Evolutionary conservation across 2,797 vertebrate genomes (phyloP).

Genomic region (Acrocephalus scirpaceus): DNA sequence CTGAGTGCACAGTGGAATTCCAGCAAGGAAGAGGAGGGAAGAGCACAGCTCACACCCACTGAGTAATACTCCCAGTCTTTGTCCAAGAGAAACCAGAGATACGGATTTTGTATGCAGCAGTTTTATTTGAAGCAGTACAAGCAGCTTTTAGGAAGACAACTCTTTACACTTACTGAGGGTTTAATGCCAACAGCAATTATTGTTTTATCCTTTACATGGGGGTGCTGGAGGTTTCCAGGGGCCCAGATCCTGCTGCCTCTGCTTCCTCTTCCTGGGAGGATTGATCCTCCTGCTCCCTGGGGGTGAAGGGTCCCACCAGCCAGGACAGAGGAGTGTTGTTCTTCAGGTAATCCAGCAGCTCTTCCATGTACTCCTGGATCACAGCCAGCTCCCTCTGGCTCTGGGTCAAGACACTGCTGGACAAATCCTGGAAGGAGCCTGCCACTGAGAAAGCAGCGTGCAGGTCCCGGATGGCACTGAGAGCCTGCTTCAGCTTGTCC

Average conservation of each 20-base stretch:
- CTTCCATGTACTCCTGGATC: constrained; percentile 76
- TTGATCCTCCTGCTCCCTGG: background rate
- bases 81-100: background rate
- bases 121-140: constrained; percentile 15
- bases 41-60: background rate
- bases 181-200: background rate
- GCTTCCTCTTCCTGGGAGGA: background rate
- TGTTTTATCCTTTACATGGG: background rate
- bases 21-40: accelerated
- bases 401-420: constrained; percentile 74
- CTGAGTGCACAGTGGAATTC: background rate
- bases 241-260: background rate
- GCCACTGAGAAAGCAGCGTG: constrained; percentile 73
- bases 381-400: constrained; percentile 72
- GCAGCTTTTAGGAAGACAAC: background rate
- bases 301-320: constrained; percentile 85
- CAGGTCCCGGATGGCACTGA: constrained; percentile 76
- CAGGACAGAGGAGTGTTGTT: constrained; percentile 83
- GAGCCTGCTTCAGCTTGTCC: constrained; percentile 69
- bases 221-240: background rate
- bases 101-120: background rate
- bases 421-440: constrained; percentile 64
- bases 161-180: background rate
- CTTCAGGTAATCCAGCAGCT: constrained; percentile 82
- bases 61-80: accelerated